Evolutionary conservation across 2,113 vertebrate species (phyloP).

Genomic region (Acanthisitta chloris): DNA sequence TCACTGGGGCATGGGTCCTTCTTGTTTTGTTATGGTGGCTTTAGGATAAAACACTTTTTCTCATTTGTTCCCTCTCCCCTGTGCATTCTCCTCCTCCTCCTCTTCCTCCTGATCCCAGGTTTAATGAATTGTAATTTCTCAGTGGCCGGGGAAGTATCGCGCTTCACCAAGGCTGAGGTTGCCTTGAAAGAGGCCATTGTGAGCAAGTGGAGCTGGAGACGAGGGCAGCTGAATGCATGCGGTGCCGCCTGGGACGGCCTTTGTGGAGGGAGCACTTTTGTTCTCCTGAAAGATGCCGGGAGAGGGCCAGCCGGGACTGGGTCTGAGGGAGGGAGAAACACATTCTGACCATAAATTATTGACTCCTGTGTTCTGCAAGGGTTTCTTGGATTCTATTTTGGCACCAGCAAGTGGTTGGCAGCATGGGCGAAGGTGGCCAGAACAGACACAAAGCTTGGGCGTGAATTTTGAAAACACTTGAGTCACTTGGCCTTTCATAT

Average conservation of each 20-base stretch:
- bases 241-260: not conserved
- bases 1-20: not conserved
- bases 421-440: not conserved
- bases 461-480: not conserved
- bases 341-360: not conserved
- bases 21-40: not conserved
- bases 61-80: not conserved
- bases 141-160: not conserved
- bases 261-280: conserved; percentile 50
- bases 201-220: not conserved
- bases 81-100: not conserved
- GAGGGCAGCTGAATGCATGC: not conserved
- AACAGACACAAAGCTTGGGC: not conserved
- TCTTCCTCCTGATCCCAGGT: not conserved
- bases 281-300: not conserved
- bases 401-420: not conserved
- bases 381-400: not conserved
- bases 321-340: not conserved
- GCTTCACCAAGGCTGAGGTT: not conserved
- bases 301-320: not conserved
- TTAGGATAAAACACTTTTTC: not conserved
- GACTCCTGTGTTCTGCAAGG: not conserved
- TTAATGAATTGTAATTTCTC: conserved; percentile 11
- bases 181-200: conserved; percentile 62
- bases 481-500: not conserved